These are phyloP conservation scores for Zosterops pallidus DNA, from an alignment of 2,113 vertebrate genomes.

Conservation along the genomic window DNA sequence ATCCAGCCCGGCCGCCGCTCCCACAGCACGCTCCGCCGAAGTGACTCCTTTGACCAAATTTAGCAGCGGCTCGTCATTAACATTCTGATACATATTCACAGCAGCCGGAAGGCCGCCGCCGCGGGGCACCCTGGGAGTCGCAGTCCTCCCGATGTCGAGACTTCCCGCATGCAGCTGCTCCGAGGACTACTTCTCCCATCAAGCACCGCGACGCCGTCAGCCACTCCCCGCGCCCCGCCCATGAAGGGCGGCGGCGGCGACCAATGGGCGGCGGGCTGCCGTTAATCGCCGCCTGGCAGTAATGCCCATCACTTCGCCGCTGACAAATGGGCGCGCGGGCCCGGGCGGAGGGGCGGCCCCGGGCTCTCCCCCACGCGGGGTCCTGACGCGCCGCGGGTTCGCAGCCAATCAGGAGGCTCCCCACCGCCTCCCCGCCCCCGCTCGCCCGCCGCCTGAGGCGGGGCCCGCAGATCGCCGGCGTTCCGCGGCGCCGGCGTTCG, in stretches of 20 bases:
- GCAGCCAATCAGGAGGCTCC: neutral
- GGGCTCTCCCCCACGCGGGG: conserved; percentile 76
- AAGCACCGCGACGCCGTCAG: neutral
- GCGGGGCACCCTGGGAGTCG: conserved; percentile 68
- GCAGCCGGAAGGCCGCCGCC: conserved; percentile 8
- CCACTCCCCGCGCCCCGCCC: neutral
- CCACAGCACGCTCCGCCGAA: conserved; percentile 75
- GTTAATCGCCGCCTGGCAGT: conserved; percentile 71
- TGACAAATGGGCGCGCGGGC: conserved; percentile 71
- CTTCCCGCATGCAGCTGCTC: rapidly evolving
- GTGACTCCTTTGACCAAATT: conserved; percentile 87
- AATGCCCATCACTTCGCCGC: conserved; percentile 74
- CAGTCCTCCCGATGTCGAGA: neutral
- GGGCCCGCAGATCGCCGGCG: conserved; percentile 67
- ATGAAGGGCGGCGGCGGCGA: conserved; percentile 11
- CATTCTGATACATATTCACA: conserved; percentile 88
- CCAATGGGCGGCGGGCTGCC: conserved; percentile 72
- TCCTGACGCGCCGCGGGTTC: neutral
- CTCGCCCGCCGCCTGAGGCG: conserved; percentile 52
- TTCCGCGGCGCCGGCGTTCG: conserved; percentile 78
- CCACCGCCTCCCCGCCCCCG: neutral
- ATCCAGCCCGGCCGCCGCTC: neutral
- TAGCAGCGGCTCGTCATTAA: conserved; percentile 82
- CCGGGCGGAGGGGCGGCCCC: neutral
- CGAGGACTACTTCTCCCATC: conserved; percentile 70